Conservation (phyloP, 2,888 invertebrate genomes). For the Nomada fucata region DNA sequence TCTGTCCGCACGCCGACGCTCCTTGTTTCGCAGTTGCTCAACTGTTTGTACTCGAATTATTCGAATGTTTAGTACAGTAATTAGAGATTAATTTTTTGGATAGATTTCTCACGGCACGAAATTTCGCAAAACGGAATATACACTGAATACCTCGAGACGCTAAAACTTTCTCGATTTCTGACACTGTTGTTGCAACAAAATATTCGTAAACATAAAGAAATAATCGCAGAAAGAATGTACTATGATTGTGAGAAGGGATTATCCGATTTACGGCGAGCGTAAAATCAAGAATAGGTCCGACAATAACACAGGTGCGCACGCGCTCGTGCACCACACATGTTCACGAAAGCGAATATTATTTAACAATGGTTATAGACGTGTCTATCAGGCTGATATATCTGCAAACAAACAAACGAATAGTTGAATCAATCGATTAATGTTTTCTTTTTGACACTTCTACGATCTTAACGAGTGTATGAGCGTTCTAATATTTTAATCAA, state of each 20-base stretch:
- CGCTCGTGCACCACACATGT: slow-evolving; percentile 9
- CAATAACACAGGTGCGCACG: slow-evolving; percentile 74
- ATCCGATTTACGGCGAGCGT: slow-evolving; percentile 49
- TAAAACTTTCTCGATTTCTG: slow-evolving; percentile 39
- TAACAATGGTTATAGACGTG: slow-evolving; percentile 1
- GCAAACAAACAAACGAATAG: not conserved
- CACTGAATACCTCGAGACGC: slow-evolving; percentile 26
- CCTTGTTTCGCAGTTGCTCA: not conserved
- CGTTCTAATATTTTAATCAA: too few species aligned
- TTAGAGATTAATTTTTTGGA: not conserved
- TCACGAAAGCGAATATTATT: slow-evolving; percentile 2
- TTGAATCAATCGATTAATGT: not conserved
- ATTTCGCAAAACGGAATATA: slow-evolving; percentile 1
- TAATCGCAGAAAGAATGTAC: slow-evolving; percentile 5
- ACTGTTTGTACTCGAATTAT: slow-evolving; percentile 3
- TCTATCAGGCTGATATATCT: slow-evolving; percentile 33
- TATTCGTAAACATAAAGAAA: slow-evolving; percentile 4
- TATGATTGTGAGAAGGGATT: slow-evolving; percentile 4
- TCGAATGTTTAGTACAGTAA: not conserved
- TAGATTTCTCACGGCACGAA: slow-evolving; percentile 18
- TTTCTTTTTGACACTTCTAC: too few species aligned
- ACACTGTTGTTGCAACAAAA: slow-evolving; percentile 14
- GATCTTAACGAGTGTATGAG: too few species aligned
- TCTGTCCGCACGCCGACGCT: not conserved
- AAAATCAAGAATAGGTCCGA: slow-evolving; percentile 78